Conservation (phyloP, 2,888 invertebrate species). For the Nephrotoma flavescens region DNA sequence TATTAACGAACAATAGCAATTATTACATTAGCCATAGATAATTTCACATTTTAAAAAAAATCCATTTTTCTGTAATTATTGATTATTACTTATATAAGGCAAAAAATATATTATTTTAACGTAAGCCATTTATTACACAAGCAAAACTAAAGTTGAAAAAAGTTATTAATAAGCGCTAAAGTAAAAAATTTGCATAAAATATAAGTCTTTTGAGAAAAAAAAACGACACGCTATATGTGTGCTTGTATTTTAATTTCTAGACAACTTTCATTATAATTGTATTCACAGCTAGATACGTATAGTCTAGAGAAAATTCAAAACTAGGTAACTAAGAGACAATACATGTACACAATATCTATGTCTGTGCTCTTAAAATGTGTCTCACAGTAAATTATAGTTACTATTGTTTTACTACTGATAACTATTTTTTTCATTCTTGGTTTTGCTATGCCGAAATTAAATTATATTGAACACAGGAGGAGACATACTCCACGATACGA, state of each 20-base stretch:
- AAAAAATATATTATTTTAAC: neutral
- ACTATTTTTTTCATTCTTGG: neutral
- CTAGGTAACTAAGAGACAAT: neutral
- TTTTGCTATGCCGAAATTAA: neutral
- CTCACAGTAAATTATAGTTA: neutral
- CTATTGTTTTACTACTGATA: neutral
- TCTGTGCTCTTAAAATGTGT: neutral
- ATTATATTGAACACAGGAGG: neutral
- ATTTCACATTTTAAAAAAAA: neutral
- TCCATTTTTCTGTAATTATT: neutral
- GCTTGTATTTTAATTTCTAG: neutral
- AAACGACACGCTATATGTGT: neutral
- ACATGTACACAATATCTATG: neutral
- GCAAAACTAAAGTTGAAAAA: neutral
- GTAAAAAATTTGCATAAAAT: neutral
- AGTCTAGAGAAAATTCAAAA: neutral
- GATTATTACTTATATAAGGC: neutral
- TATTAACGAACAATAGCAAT: neutral
- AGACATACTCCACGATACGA: neutral
- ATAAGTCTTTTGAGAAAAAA: neutral
- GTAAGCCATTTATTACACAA: neutral
- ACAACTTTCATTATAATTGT: neutral
- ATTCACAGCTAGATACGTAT: neutral
- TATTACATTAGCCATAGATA: neutral
- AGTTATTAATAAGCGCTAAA: neutral